Base-by-base conservation (phyloP, 2,113 vertebrate genomes). In the Odocoileus hemionus region DNA sequence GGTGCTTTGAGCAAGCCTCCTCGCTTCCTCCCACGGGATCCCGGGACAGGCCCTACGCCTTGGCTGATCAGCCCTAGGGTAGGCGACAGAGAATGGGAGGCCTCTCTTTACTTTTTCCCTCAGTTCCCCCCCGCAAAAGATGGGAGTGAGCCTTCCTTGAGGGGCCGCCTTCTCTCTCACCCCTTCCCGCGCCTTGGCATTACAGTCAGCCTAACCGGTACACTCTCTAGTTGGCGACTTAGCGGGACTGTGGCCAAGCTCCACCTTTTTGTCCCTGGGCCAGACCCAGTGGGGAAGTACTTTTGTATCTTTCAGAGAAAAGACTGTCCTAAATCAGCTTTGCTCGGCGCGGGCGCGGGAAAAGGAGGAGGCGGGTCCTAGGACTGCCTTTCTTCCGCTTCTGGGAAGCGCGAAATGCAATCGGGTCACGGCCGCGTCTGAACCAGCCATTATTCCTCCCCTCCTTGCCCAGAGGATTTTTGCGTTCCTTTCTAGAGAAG, bases 401-500 rank as follows among this genome's bases (percentile, higher is more conserved):
- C 16, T 0, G 55, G 74, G 76, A 52, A 74, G 94, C 84, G 95
- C 45, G 36, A 28, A 82, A 67, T 33, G 39, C 10, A 7, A 7
- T 85, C 36, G 9, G 50, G 33, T 25, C 1, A 0, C 0, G 2
- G 26, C 85, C 0, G 5, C 33, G 11, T 3, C 5, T 1, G 39
- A 21, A 33, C 26, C 1, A 28, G 36, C 26, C 47, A 0, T n/a
- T 10, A 3, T 39, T 4, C 5, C 8, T 52, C 10, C 21, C 36
- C 67, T 19, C 1, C 30, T 33, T 28, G 85, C 10, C 5, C 23
- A 0, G n/a, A 19, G 13, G 10, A 70, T 33, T 67, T 39, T 78
- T 82, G 79, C 8, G 0, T 54, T 83, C 36, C 3, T 50, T 39
- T 23, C 23, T 64, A 28, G 43, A 60, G 23, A 67, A 54, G 12